Evolutionary conservation across 2,113 vertebrate genomes (phyloP), one percentile per base, ranked within the genome.

Genomic region (Istiophorus platypterus): DNA sequence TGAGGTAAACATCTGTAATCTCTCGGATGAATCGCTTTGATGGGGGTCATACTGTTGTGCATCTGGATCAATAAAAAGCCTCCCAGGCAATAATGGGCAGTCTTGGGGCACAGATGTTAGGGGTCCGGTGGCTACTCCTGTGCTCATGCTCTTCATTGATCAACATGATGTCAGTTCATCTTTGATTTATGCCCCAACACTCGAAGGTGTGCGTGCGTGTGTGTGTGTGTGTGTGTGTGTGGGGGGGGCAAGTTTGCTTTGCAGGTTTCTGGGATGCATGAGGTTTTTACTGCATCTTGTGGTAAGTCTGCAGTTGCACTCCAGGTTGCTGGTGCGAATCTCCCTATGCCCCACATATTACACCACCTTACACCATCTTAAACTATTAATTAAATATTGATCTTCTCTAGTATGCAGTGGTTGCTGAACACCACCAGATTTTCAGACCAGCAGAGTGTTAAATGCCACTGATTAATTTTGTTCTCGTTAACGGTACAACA

Each of bases 1-100:
- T 99, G 95, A 97, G 98, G 98, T 99, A 95, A 94, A 87, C 73
- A 11, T 76, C 56, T 51, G 29, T 52, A 69, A 82, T 82, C 80
- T 78, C 62, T 78, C 2, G 0, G 54, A 54, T 29, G 42, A 82
- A 80, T 76, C 58, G 56, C 61, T 63, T 62, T 31, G 69, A 75
- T 6, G 18, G 9, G 41, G 26, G 49, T 78, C 72, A 66, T 45
- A 59, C 54, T 69, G 64, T 42, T 78, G 41, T 15, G n/a, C 75
- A 73, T 72, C 71, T 62, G 67, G 82, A 92, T 95, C 89, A 80
- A 90, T 93, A 75, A 72, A 75, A 83, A 77, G 41, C 63, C 70
- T 80, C 71, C 42, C 41, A 41, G 65, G 78, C 73, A 80, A 56
- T 78, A 69, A 80, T 56, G 47, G 77, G 51, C 66, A 64, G 34